phyloP scores from a whole-genome alignment of 2,113 vertebrate genomes.

The Montifringilla adamsi region DNA sequence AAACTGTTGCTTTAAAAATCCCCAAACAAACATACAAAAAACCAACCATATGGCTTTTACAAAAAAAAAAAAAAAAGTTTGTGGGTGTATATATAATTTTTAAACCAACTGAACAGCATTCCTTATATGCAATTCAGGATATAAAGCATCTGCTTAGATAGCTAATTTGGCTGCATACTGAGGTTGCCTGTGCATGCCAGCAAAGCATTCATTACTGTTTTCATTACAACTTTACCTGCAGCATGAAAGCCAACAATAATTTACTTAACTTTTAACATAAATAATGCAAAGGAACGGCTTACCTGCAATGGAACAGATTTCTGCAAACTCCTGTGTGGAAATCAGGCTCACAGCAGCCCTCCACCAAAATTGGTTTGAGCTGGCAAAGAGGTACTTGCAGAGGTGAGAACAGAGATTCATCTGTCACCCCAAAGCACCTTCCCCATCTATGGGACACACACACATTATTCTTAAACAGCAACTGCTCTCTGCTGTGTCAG shows the following conservation, averaged over 20 bases:
- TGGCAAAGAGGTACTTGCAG: neutral
- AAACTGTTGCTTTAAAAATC: neutral
- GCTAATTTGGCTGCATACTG: conserved; percentile 52
- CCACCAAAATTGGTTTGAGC: neutral
- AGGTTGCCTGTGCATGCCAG: neutral
- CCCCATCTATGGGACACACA: neutral
- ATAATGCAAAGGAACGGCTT: conserved; percentile 40
- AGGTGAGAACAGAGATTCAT: neutral
- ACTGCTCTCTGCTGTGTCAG: neutral
- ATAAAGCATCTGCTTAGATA: conserved; percentile 33
- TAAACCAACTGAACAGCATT: conserved; percentile 17
- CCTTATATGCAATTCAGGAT: conserved; percentile 5
- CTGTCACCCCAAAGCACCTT: neutral
- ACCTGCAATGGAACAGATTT: conserved; percentile 22
- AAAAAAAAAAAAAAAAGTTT: neutral
- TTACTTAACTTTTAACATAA: conserved; percentile 39
- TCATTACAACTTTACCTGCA: conserved; percentile 61
- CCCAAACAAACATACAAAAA: neutral
- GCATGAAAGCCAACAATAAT: conserved; percentile 30
- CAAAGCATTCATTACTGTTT: conserved; percentile 50
- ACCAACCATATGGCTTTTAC: neutral
- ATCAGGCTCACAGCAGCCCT: conserved; percentile 3
- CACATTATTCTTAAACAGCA: neutral
- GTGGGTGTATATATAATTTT: neutral
- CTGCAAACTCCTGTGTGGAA: neutral